Evolutionary conservation across 2,797 vertebrate genomes (phyloP).

Genomic region (Holocentrus rufus): DNA sequence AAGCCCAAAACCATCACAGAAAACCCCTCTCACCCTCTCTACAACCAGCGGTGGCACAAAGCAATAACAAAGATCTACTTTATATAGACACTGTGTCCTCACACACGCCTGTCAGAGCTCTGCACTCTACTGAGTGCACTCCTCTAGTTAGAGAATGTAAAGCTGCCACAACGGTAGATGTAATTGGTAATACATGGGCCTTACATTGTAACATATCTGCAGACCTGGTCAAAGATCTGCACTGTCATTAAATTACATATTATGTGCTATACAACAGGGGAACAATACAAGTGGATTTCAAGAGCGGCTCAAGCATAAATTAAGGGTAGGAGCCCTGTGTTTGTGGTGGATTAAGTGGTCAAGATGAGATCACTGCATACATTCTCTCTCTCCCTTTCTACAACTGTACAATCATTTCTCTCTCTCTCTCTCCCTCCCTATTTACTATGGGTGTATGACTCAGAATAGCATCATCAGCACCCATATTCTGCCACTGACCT

Average conservation of each 20-base stretch:
- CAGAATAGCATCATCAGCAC: conserved; percentile 48
- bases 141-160: too few species aligned
- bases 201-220: not conserved
- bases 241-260: not conserved
- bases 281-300: not conserved
- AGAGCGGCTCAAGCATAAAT: conserved; percentile 7
- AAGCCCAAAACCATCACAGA: too few species aligned
- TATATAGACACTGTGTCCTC: too few species aligned
- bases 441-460: conserved; percentile 58
- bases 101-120: too few species aligned
- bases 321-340: not conserved
- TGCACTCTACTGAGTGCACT: too few species aligned
- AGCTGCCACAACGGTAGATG: not conserved
- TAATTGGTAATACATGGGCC: not conserved
- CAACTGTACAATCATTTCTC: not conserved
- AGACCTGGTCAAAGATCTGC: not conserved
- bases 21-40: too few species aligned
- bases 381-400: conserved; percentile 1
- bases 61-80: too few species aligned
- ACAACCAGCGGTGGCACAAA: too few species aligned
- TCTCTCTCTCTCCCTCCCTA: not conserved
- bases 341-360: not conserved
- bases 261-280: not conserved
- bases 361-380: not conserved
- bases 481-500: conserved; percentile 61